These are phyloP conservation scores for Frieseomelitta varia DNA, from an alignment of 1,140 invertebrate genomes.

Conservation along the genomic window DNA sequence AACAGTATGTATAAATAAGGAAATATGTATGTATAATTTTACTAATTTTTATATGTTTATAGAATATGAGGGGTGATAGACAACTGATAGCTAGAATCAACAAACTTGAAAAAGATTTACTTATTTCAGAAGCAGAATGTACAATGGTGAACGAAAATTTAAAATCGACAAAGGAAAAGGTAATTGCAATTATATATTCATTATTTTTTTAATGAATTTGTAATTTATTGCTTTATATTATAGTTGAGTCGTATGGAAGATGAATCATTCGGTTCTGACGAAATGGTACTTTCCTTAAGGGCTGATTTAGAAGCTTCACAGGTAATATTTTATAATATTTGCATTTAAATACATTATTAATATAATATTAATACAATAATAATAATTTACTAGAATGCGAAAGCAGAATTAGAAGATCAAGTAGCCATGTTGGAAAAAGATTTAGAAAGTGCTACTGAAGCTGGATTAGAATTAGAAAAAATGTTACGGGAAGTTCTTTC, in stretches of 20 bases:
- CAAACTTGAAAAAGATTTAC: slow-evolving; percentile 83
- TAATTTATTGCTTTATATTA: slow-evolving; percentile 57
- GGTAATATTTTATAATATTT: slow-evolving; percentile 61
- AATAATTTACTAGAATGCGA: slow-evolving; percentile 73
- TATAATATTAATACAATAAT: neutral
- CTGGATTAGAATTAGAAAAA: slow-evolving; percentile 85
- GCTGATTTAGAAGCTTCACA: slow-evolving; percentile 74
- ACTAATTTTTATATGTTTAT: slow-evolving; percentile 33
- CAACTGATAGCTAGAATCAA: slow-evolving; percentile 85
- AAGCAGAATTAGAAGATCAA: slow-evolving; percentile 83
- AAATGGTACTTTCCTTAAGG: slow-evolving; percentile 83
- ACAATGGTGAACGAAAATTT: slow-evolving; percentile 86
- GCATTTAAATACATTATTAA: neutral
- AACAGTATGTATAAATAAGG: neutral
- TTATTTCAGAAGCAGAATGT: slow-evolving; percentile 85
- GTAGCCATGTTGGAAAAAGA: slow-evolving; percentile 85
- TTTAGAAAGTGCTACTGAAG: slow-evolving; percentile 85
- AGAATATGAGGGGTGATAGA: slow-evolving; percentile 86
- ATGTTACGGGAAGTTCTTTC: slow-evolving; percentile 86
- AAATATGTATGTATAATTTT: slow-evolving; percentile 25
- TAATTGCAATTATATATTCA: slow-evolving; percentile 72
- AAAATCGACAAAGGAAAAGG: slow-evolving; percentile 85
- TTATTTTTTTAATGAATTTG: slow-evolving; percentile 16
- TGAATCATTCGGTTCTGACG: slow-evolving; percentile 87
- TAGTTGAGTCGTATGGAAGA: slow-evolving; percentile 84